These are phyloP conservation scores for Lepus americanus DNA, from an alignment of 2,113 vertebrate genomes.

Conservation along the genomic window DNA sequence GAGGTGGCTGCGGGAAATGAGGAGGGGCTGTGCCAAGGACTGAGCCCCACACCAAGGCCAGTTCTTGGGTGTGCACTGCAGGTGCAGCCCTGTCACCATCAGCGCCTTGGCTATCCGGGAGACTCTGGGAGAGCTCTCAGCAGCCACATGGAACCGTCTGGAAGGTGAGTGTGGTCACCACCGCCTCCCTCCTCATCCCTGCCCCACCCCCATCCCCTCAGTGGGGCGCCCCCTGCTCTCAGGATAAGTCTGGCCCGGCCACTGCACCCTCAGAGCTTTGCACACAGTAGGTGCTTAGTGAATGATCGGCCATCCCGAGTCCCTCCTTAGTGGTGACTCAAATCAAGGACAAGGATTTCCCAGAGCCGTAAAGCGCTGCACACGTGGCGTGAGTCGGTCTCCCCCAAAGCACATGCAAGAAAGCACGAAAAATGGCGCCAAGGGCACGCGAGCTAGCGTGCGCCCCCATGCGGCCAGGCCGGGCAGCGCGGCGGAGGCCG, in stretches of 20 bases:
- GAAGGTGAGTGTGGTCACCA: neutral
- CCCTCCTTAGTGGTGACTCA: neutral
- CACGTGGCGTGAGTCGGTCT: neutral
- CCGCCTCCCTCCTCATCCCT: neutral
- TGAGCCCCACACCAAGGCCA: neutral
- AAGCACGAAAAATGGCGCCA: neutral
- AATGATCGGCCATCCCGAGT: neutral
- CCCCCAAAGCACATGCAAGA: fast-evolving
- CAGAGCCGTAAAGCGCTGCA: neutral
- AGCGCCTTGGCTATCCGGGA: too few species aligned
- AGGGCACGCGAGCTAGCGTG: fast-evolving
- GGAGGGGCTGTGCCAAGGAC: neutral
- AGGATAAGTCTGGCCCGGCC: neutral
- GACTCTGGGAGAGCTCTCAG: too few species aligned
- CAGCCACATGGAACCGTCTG: neutral
- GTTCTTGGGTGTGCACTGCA: too few species aligned
- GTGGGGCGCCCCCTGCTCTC: neutral
- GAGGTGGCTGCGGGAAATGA: neutral
- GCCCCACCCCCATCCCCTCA: neutral
- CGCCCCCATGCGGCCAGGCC: neutral
- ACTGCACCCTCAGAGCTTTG: neutral
- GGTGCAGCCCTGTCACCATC: neutral
- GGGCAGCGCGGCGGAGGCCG: neutral
- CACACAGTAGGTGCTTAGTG: neutral
- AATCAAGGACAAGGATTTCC: neutral